These are phyloP conservation scores for Champsocephalus esox DNA, from an alignment of 2,797 vertebrate species.

Conservation along the genomic window DNA sequence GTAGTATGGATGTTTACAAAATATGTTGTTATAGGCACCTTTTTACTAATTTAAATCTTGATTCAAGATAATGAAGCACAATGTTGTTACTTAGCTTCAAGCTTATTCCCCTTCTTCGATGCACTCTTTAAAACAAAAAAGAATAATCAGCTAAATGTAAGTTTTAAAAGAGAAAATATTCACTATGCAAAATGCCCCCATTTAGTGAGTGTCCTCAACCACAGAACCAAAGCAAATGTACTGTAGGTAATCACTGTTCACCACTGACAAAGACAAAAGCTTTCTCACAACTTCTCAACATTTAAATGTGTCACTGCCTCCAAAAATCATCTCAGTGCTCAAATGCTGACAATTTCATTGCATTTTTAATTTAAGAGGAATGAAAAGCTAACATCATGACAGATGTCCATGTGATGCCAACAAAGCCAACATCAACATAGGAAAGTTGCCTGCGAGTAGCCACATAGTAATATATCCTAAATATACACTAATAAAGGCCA, in stretches of 20 bases:
- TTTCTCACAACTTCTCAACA: not conserved
- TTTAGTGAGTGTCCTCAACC: not conserved
- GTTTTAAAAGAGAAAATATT: not conserved
- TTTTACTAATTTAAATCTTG: not conserved
- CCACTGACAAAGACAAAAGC: not conserved
- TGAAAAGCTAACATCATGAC: constrained; percentile 4
- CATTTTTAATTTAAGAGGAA: not conserved
- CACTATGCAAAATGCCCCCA: not conserved
- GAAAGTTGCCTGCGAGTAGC: not conserved
- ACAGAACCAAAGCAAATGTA: not conserved
- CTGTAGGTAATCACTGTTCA: constrained; percentile 1
- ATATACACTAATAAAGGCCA: not conserved
- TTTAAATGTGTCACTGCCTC: not conserved
- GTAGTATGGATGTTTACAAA: constrained; percentile 4
- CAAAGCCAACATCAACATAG: constrained; percentile 16
- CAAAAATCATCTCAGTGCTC: not conserved
- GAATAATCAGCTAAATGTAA: not conserved
- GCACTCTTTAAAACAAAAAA: not conserved
- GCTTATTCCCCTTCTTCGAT: not conserved
- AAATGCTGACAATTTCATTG: constrained; percentile 8
- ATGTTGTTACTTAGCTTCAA: not conserved
- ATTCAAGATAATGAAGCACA: not conserved
- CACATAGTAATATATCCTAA: constrained; percentile 1
- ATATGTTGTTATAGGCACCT: not conserved
- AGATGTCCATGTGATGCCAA: constrained; percentile 5